Conservation (phyloP, 2,113 vertebrate genomes). For the Laterallus jamaicensis region DNA sequence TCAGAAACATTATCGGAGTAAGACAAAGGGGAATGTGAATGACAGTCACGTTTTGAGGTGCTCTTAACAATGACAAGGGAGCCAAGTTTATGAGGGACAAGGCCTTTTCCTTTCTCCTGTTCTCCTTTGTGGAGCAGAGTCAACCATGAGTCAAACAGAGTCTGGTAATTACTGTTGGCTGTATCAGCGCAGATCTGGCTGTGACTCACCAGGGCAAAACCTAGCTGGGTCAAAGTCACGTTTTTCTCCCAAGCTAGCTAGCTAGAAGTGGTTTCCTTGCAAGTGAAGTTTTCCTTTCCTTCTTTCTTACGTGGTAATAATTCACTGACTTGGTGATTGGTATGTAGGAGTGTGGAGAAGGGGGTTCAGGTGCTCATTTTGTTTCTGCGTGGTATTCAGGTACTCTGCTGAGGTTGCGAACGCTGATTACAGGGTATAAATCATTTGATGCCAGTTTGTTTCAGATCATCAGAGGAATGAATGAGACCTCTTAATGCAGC, state of each 20-base stretch:
- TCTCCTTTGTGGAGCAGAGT: not conserved
- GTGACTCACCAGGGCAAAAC: not conserved
- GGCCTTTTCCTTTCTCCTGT: not conserved
- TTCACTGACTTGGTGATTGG: not conserved
- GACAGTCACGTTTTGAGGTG: not conserved
- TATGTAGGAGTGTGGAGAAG: not conserved
- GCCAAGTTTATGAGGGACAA: not conserved
- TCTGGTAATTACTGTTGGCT: not conserved
- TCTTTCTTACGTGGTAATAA: not conserved
- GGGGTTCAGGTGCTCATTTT: not conserved
- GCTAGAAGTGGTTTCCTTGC: not conserved
- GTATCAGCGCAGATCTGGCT: not conserved
- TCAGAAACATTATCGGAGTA: not conserved
- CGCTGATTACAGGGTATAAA: not conserved
- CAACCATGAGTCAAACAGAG: not conserved
- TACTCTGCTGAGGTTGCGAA: not conserved
- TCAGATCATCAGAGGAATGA: constrained; percentile 9
- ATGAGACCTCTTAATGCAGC: not conserved
- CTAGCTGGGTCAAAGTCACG: not conserved
- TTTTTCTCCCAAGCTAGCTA: not conserved
- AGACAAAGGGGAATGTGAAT: not conserved
- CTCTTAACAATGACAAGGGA: not conserved
- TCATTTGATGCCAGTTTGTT: constrained; percentile 2
- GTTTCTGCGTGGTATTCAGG: not conserved
- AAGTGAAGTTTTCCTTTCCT: not conserved